These are phyloP conservation scores for Myotis findleyi DNA, from an alignment of 2,797 vertebrate species.

Conservation along the genomic window DNA sequence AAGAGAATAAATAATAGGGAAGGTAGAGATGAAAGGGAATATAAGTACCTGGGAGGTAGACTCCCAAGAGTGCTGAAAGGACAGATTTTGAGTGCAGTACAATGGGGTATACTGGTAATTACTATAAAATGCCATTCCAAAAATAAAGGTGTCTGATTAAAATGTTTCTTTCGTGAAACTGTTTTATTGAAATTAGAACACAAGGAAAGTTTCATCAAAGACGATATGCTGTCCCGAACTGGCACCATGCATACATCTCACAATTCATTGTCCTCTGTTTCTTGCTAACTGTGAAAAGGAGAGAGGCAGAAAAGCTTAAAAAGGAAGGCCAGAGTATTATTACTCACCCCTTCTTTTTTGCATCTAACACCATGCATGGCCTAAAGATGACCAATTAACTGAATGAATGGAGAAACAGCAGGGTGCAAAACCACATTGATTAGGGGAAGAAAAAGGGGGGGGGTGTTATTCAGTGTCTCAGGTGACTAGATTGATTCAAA, in stretches of 20 bases:
- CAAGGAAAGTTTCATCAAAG: background rate
- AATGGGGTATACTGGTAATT: background rate
- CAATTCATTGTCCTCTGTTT: background rate
- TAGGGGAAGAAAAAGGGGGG: background rate
- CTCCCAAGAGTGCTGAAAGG: background rate
- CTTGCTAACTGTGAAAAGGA: background rate
- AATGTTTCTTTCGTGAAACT: background rate
- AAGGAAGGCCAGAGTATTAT: background rate
- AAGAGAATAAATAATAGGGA: conserved; percentile 8
- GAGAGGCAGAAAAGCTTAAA: background rate
- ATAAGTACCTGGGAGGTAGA: background rate
- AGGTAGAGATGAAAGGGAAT: background rate
- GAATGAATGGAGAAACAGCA: background rate
- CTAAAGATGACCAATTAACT: conserved; percentile 5
- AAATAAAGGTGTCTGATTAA: background rate
- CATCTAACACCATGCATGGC: background rate
- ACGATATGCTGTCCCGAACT: background rate
- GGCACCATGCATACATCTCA: background rate
- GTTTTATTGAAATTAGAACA: conserved; percentile 1
- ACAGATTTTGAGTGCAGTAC: background rate
- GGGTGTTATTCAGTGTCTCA: background rate
- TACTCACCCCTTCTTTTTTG: background rate
- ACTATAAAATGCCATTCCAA: background rate
- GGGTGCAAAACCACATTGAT: background rate
- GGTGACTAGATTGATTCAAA: background rate